Evolutionary conservation across 2,113 vertebrate species (phyloP), one percentile per base, ranked within the genome.

Genomic region (Polyodon spathula): DNA sequence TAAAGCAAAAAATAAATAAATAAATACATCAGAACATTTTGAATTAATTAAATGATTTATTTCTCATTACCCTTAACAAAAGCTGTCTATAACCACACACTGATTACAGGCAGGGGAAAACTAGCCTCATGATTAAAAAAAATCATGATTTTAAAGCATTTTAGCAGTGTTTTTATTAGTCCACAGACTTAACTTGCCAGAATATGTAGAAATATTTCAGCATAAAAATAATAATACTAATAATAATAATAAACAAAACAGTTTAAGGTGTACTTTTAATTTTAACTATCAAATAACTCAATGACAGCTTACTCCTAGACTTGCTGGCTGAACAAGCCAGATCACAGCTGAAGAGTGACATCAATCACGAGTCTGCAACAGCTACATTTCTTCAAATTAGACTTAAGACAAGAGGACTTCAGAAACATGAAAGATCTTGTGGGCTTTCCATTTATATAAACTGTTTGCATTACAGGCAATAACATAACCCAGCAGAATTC

Each of bases 31-130:
- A 59, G 60, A 38, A 46, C 63, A 41, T 61, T 62, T 43, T 44
- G 68, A 71, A 66, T 69, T 73, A 68, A 73, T 38, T 51, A 59
- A 66, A 60, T 69, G 64, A 69, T 69, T 61, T 67, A 69, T 69
- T 73, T 68, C 68, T 73, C 73, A 69, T 68, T 64, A 76, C 43
- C 9, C 7, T 55, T 56, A 54, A 73, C 64, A 71, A 69, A 71
- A 58, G 60, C 54, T 37, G 62, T 52, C 66, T 55, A 14, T 56
- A 53, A 54, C n/a, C 17, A 17, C 8, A 48, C 50, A 12, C 38
- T 27, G 60, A 66, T 71, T 61, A 37, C 17, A 57, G 53, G 46
- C 42, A 56, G 15, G 16, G 55, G 51, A 17, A 17, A 15, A 12
- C 12, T 53, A 7, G 37, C 10, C 56, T 52, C 37, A 44, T 61